Evolutionary conservation across 2,113 vertebrate genomes (phyloP).

Genomic region (Dicerorhinus sumatrensis): DNA sequence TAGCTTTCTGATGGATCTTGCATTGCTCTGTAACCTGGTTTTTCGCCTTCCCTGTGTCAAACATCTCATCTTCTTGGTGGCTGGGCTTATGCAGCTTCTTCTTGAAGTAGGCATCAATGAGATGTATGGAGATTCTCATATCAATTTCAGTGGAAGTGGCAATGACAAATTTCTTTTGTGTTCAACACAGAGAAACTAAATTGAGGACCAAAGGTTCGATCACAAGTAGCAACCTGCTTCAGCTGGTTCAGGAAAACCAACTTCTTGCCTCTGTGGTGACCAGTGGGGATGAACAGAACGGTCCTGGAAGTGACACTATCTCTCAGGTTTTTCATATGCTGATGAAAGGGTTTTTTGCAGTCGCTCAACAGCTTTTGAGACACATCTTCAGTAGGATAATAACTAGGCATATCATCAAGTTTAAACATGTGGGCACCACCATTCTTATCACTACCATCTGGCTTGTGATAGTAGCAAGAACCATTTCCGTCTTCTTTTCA

Average conservation of each 20-base stretch:
- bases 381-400: slow-evolving; percentile 93
- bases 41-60: slow-evolving; percentile 94
- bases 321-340: slow-evolving; percentile 91
- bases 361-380: slow-evolving; percentile 90
- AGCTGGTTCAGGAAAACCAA: slow-evolving; percentile 94
- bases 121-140: slow-evolving; percentile 91
- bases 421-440: slow-evolving; percentile 92
- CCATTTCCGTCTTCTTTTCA: slow-evolving; percentile 88
- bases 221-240: slow-evolving; percentile 91
- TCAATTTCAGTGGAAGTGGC: slow-evolving; percentile 91
- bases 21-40: slow-evolving; percentile 91
- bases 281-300: slow-evolving; percentile 90
- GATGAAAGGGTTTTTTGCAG: slow-evolving; percentile 90
- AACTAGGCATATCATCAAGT: slow-evolving; percentile 92
- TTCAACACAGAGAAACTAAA: slow-evolving; percentile 91
- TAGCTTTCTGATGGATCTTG: slow-evolving; percentile 90
- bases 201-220: slow-evolving; percentile 91
- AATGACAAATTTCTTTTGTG: slow-evolving; percentile 91
- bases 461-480: slow-evolving; percentile 85
- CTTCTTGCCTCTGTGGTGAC: slow-evolving; percentile 92
- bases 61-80: slow-evolving; percentile 95
- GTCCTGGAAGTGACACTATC: slow-evolving; percentile 89
- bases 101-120: slow-evolving; percentile 92
- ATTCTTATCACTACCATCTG: slow-evolving; percentile 93
- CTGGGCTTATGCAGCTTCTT: slow-evolving; percentile 92